These are phyloP conservation scores for Acleris laterana DNA, from an alignment of 2,888 invertebrate species.

Conservation along the genomic window DNA sequence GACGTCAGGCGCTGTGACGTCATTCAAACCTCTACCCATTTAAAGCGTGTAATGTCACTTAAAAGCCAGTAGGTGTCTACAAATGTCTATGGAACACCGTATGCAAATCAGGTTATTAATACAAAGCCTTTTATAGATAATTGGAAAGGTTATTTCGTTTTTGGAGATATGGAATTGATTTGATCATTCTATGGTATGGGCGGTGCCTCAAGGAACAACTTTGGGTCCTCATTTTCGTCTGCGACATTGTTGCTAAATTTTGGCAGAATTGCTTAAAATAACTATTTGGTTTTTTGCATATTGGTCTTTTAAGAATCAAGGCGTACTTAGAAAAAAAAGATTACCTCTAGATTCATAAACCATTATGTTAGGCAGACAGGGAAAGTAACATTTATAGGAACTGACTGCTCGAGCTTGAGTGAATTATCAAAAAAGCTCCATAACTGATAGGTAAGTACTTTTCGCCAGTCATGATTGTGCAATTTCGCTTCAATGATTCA, in stretches of 20 bases:
- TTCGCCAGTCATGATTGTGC: background rate
- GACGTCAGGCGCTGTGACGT: conserved; percentile 28
- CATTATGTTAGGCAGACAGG: no score
- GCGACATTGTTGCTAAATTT: background rate
- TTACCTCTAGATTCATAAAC: no score
- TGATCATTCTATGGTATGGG: background rate
- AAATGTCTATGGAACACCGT: background rate
- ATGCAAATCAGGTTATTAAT: background rate
- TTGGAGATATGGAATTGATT: no score
- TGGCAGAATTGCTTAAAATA: no score
- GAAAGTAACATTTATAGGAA: no score
- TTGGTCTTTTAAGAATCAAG: no score
- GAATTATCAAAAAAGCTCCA: no score
- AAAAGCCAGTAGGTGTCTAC: background rate
- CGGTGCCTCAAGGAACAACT: background rate
- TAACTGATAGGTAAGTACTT: background rate
- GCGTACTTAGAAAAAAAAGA: no score
- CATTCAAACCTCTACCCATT: conserved; percentile 6
- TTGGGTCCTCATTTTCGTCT: background rate
- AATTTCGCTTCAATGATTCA: background rate
- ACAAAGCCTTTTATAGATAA: background rate
- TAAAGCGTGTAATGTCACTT: background rate
- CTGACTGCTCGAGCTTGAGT: no score
- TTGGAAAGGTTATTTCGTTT: no score
- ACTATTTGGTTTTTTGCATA: no score